phyloP scores from a whole-genome alignment of 2,888 invertebrate genomes.

The Pimpla rufipes region DNA sequence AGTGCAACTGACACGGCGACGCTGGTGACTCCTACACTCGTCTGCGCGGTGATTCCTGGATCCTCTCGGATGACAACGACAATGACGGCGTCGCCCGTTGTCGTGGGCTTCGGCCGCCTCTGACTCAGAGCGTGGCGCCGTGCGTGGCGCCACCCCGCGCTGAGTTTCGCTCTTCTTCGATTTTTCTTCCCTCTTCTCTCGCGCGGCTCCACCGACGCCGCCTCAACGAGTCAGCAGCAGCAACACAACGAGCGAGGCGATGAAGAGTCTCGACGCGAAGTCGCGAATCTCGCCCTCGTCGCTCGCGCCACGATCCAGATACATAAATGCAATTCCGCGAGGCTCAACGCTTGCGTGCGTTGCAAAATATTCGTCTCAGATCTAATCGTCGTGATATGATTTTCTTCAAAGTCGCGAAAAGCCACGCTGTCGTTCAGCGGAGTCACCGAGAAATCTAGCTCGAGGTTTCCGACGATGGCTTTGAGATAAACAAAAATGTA shows the following conservation, averaged over 20 bases:
- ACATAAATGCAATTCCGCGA: conserved; percentile 47
- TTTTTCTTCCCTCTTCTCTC: conserved; percentile 49
- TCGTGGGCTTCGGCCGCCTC: conserved; percentile 44
- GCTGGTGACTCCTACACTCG: conserved; percentile 38
- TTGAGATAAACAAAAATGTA: not conserved
- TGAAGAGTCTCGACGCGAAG: conserved; percentile 43
- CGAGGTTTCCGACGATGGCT: not conserved
- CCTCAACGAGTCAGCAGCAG: conserved; percentile 44
- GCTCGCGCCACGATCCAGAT: conserved; percentile 16
- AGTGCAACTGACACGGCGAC: conserved; percentile 30
- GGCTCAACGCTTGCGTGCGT: not conserved
- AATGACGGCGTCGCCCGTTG: conserved; percentile 28
- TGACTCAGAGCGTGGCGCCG: conserved; percentile 73
- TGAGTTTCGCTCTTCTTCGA: conserved; percentile 63
- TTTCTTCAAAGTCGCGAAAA: not conserved
- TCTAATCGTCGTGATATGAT: not conserved
- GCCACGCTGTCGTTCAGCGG: not conserved
- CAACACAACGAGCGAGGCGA: conserved; percentile 58
- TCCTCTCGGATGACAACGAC: conserved; percentile 40
- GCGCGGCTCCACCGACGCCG: conserved; percentile 39
- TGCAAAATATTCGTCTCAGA: not conserved
- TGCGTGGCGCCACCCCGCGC: conserved; percentile 63
- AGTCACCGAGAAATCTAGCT: not conserved
- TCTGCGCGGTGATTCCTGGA: conserved; percentile 41
- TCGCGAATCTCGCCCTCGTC: conserved; percentile 10